phyloP scores from a whole-genome alignment of 2,888 invertebrate species.

The Linyphia triangularis region DNA sequence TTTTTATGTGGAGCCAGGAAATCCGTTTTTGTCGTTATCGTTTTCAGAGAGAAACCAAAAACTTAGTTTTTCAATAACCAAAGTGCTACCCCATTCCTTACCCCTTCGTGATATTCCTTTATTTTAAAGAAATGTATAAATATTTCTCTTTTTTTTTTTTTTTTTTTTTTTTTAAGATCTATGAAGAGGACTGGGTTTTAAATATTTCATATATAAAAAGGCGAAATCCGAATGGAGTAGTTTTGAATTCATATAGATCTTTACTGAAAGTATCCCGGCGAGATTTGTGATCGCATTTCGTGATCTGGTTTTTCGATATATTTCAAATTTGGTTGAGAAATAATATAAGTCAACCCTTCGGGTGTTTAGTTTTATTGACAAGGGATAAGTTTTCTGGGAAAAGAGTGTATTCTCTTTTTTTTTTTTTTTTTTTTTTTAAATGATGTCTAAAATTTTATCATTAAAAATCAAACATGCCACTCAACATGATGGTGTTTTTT shows the following conservation, averaged over 20 bases:
- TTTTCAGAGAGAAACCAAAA: slow-evolving; percentile 11
- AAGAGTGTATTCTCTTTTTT: no score
- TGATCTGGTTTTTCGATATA: not conserved
- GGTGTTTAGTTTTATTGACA: no score
- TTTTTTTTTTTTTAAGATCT: slow-evolving; percentile 10
- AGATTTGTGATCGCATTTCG: slow-evolving; percentile 2
- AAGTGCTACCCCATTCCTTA: not conserved
- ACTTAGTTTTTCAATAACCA: slow-evolving; percentile 39
- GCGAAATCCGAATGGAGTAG: not conserved
- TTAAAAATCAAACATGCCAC: no score
- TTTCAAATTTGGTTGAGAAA: not conserved
- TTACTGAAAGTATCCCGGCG: not conserved
- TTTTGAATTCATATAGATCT: slow-evolving; percentile 8
- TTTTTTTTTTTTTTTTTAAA: no score
- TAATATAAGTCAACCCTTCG: not conserved
- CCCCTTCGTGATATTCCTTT: slow-evolving; percentile 3
- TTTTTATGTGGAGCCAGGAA: not conserved
- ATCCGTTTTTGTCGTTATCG: slow-evolving; percentile 4
- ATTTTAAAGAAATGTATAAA: not conserved
- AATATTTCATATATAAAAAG: slow-evolving; percentile 39
- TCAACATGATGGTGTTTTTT: no score
- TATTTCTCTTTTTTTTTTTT: not conserved
- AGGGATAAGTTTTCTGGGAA: no score
- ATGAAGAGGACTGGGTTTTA: slow-evolving; percentile 24
- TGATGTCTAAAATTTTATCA: no score